Percentiles rank a stretch among this genome's conserved stretches.
Conservation (phyloP, 2,113 vertebrate species). For the Haemorhous mexicanus region DNA sequence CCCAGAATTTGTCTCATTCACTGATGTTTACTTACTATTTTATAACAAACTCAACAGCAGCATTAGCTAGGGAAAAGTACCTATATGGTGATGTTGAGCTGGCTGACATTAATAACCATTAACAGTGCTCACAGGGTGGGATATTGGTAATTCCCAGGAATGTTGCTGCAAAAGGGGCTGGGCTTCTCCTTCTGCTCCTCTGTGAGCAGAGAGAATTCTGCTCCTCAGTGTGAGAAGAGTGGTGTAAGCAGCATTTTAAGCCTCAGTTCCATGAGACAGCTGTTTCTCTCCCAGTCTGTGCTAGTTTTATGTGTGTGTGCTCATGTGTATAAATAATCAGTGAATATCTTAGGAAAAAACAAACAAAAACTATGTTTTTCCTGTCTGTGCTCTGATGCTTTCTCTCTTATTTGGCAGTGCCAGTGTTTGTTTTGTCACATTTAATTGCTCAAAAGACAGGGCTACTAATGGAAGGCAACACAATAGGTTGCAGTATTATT, state of each 20-base stretch:
- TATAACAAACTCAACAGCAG: neutral
- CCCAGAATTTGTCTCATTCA: neutral
- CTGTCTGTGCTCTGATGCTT: neutral
- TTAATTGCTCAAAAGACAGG: neutral
- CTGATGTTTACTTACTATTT: neutral
- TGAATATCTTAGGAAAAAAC: neutral
- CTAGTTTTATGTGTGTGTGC: neutral
- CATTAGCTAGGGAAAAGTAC: neutral
- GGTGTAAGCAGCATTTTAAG: neutral
- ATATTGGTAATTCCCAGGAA: neutral
- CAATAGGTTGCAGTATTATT: neutral
- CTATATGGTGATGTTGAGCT: fast-evolving
- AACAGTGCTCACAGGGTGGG: neutral
- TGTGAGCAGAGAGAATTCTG: neutral
- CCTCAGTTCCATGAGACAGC: neutral
- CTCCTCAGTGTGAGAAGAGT: neutral
- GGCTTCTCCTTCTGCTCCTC: neutral
- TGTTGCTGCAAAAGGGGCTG: neutral
- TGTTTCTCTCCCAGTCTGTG: neutral
- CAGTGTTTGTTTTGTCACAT: neutral
- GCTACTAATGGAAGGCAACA: neutral
- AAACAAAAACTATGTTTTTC: neutral
- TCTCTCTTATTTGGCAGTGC: neutral
- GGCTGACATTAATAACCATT: neutral
- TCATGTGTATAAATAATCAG: neutral